Evolutionary conservation across 2,888 invertebrate species (phyloP), one percentile per base, ranked within the genome.

Genomic region (Itoplectis maculator): DNA sequence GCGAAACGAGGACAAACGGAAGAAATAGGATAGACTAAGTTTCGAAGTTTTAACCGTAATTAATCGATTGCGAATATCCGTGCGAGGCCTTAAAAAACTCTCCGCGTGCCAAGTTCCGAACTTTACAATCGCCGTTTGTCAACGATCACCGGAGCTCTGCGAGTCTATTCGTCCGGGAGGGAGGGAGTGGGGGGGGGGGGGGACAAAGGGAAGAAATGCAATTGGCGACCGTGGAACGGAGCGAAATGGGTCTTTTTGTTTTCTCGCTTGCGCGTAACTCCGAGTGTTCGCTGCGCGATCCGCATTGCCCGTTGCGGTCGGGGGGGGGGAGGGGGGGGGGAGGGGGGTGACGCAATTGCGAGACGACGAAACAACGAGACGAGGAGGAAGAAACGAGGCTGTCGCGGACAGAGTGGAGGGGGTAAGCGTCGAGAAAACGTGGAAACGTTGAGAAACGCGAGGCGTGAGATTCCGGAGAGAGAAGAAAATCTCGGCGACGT

Each of bases 71-170:
- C 61, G 23, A 15, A 75, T 54, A 76, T 84, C 76, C 79, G 66
- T 79, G 85, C 78, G 84, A 79, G 84, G 85, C 82, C 85, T 85
- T 69, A 81, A 81, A n/a, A 78, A 76, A 51, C 82, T 82, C 82
- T 70, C 72, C 61, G 75, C 79, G 82, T 82, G 82, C 75, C 70
- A 76, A n/a, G 75, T 82, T 72, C 82, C 65, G 72, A 79, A 79
- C 74, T 82, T 75, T 79, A 79, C 82, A 82, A 54, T 82, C 79
- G 82, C 77, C 74, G 63, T 29, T 29, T n/a, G 66, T 66, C 54
- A 29, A 6, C 59, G 66, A 70, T 54, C 29, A 6, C 59, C 79
- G 59, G 70, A 74, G 29, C 66, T 75, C 70, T 61, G 70, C 65
- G 35, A 15, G n/a, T 37, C 3, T 40, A 1, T 20, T 37, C 6